phyloP scores from a whole-genome alignment of 2,888 invertebrate species.

The Parnassius smintheus region DNA sequence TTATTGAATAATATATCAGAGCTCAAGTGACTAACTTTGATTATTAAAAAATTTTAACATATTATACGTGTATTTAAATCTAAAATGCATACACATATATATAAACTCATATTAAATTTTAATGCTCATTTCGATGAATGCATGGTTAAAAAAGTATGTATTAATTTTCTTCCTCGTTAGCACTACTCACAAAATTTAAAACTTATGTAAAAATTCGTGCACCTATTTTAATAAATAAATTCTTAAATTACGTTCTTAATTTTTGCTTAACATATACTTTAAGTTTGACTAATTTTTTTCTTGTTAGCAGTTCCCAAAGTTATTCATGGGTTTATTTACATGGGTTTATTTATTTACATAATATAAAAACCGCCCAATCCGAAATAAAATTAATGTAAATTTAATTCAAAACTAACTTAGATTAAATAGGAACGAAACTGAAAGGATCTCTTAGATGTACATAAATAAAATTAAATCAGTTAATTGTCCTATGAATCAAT shows the following conservation, averaged over 20 bases:
- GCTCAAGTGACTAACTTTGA: no score
- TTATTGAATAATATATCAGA: no score
- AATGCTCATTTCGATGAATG: no score
- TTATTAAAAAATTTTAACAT: no score
- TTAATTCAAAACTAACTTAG: slow-evolving; percentile 1
- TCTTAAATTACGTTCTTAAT: neutral
- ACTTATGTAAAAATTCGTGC: neutral
- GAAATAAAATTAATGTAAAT: neutral
- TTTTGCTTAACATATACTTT: slow-evolving; percentile 3
- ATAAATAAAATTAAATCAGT: slow-evolving; percentile 8
- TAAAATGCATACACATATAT: no score
- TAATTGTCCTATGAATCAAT: slow-evolving; percentile 36
- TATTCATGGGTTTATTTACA: neutral
- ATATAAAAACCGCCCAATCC: neutral
- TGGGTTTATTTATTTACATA: neutral
- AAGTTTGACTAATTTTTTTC: neutral
- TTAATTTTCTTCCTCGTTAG: no score
- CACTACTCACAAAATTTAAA: neutral
- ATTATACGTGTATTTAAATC: no score
- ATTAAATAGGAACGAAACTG: slow-evolving; percentile 3
- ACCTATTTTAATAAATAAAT: neutral
- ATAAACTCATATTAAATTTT: no score
- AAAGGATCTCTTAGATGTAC: neutral
- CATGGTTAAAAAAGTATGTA: no score
- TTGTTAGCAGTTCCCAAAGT: slow-evolving; percentile 11